Evolutionary conservation across 64 coral and sea anemone species (phyloP).

Genomic region (Dendrophyllia cribrosa): DNA sequence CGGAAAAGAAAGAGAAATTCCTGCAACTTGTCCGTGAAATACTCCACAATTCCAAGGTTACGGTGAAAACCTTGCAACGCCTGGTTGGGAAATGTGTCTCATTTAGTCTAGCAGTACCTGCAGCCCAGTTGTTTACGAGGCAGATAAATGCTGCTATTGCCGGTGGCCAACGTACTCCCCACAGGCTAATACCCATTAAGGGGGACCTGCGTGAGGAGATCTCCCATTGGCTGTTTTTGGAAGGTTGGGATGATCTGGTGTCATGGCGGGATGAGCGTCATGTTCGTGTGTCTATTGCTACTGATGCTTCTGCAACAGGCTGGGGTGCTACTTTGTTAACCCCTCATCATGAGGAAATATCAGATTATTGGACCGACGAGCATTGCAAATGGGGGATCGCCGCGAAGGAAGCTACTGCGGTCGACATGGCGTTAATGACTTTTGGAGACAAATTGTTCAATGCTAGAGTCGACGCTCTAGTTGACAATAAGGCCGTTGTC

Average conservation of each 20-base stretch:
- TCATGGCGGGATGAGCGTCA: slow-evolving; percentile 65
- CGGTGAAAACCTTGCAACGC: slow-evolving; percentile 62
- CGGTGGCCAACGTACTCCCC: slow-evolving; percentile 8
- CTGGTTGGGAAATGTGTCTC: slow-evolving; percentile 72
- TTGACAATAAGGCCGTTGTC: slow-evolving; percentile 61
- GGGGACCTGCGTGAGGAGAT: slow-evolving; percentile 21
- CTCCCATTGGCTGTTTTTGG: slow-evolving; percentile 61
- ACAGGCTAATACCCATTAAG: slow-evolving; percentile 24
- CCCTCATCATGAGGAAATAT: no score
- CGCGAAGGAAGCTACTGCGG: slow-evolving; percentile 18
- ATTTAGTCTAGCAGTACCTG: slow-evolving; percentile 64
- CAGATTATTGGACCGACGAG: slow-evolving; percentile 46
- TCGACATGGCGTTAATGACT: slow-evolving; percentile 11
- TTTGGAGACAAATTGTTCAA: slow-evolving; percentile 12
- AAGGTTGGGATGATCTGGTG: slow-evolving; percentile 41
- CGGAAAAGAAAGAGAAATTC: not conserved
- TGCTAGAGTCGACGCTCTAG: slow-evolving; percentile 1
- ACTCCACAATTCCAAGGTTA: slow-evolving; percentile 21
- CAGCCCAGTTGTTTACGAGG: slow-evolving; percentile 41
- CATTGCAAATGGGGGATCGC: slow-evolving; percentile 31
- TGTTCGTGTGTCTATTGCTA: slow-evolving; percentile 39
- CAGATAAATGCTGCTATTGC: slow-evolving; percentile 73
- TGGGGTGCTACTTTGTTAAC: no score
- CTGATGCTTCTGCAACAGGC: slow-evolving; percentile 68
- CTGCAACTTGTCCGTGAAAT: slow-evolving; percentile 19